Conservation (phyloP, 2,888 invertebrate species). For the Pterobdella sp. region DNA sequence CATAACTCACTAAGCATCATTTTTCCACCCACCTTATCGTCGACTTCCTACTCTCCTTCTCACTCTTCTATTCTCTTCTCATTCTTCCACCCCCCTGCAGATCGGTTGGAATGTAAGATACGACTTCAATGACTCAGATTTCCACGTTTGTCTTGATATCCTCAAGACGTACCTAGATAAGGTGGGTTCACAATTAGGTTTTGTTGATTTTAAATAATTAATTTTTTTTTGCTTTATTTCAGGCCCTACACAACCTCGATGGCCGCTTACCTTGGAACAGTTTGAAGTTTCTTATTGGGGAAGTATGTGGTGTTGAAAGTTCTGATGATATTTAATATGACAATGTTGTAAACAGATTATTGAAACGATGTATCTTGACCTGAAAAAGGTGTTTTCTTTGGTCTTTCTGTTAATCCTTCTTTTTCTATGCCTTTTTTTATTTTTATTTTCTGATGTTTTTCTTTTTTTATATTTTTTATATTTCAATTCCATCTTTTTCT, state of each 20-base stretch:
- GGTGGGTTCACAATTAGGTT: too few species aligned
- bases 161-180: constrained; percentile 75
- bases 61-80: not conserved
- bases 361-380: not conserved
- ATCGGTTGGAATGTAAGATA: constrained; percentile 89
- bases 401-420: not conserved
- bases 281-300: constrained; percentile 82
- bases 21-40: too few species aligned
- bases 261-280: constrained; percentile 77
- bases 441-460: not conserved
- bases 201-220: too few species aligned
- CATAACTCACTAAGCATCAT: too few species aligned
- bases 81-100: constrained; percentile 34
- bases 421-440: not conserved
- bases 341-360: not conserved
- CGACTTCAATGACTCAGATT: constrained; percentile 85
- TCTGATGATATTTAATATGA: not conserved
- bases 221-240: too few species aligned
- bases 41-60: too few species aligned
- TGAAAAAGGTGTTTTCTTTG: not conserved
- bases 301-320: constrained; percentile 56
- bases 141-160: constrained; percentile 77
- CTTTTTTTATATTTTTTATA: not conserved
- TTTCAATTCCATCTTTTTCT: not conserved
- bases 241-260: constrained; percentile 56